phyloP scores from a whole-genome alignment of 2,888 invertebrate species.

The Agrotis exclamationis region DNA sequence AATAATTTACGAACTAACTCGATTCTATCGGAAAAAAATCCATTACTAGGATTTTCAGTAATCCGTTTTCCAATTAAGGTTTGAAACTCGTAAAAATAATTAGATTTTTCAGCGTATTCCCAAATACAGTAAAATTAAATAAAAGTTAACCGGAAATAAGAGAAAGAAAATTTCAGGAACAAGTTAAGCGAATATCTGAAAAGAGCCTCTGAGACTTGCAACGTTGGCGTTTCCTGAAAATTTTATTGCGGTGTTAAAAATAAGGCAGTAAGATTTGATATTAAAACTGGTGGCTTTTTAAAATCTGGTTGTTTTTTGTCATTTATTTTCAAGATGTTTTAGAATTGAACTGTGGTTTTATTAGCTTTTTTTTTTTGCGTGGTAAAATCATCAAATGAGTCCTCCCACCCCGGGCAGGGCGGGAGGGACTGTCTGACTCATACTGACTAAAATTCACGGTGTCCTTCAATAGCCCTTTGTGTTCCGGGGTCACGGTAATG shows the following conservation, averaged over 20 bases:
- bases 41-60: constrained; percentile 40
- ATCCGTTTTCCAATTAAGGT: constrained; percentile 56
- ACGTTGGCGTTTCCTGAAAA: constrained; percentile 13
- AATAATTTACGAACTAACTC: not conserved
- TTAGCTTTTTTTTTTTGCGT: too few relatives aligned
- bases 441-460: too few relatives aligned
- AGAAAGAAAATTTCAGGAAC: constrained; percentile 20
- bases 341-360: too few relatives aligned
- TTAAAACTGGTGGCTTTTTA: constrained; percentile 17
- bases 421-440: too few relatives aligned
- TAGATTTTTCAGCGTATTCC: constrained; percentile 31
- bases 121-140: constrained; percentile 36
- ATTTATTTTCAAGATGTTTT: too few relatives aligned
- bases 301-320: not conserved
- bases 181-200: constrained; percentile 21
- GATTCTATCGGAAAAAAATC: constrained; percentile 18
- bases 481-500: too few relatives aligned
- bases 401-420: too few relatives aligned
- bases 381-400: too few relatives aligned
- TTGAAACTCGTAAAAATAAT: constrained; percentile 46
- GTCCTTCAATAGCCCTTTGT: too few relatives aligned
- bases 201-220: constrained; percentile 26
- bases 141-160: constrained; percentile 18
- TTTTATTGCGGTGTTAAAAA: constrained; percentile 23
- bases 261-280: constrained; percentile 35